phyloP scores from a whole-genome alignment of 2,888 invertebrate genomes.

The Trachelus tabidus region DNA sequence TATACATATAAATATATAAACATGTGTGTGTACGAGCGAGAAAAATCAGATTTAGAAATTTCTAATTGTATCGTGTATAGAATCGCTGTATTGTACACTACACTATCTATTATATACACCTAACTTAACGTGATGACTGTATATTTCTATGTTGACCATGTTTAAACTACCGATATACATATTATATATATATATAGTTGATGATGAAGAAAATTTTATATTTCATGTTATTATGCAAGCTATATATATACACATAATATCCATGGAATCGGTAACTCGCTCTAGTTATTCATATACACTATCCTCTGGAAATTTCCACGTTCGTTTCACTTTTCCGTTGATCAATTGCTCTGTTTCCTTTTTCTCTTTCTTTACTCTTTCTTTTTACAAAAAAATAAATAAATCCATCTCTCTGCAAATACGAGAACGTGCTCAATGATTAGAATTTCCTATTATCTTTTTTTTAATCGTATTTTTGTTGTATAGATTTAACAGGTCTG shows the following conservation, averaged over 20 bases:
- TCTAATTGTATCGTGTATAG: constrained; percentile 41
- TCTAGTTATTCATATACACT: neutral
- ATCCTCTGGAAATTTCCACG: constrained; percentile 10
- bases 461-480: neutral
- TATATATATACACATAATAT: neutral
- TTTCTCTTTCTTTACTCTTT: neutral
- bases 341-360: neutral
- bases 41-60: constrained; percentile 14
- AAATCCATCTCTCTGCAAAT: neutral
- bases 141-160: constrained; percentile 63
- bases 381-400: neutral
- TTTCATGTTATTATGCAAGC: constrained; percentile 55
- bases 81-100: constrained; percentile 41
- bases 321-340: neutral
- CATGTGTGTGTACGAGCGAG: constrained; percentile 23
- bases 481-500: neutral
- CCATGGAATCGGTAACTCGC: neutral
- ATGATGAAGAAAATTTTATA: constrained; percentile 62
- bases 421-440: neutral
- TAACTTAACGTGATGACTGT: constrained; percentile 54
- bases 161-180: constrained; percentile 45
- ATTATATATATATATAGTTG: constrained; percentile 51
- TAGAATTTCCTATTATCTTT: neutral
- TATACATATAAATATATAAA: constrained; percentile 31
- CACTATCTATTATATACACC: constrained; percentile 11